These are phyloP conservation scores for Norana najaformis DNA, from an alignment of 2,888 invertebrate species.

Conservation along the genomic window DNA sequence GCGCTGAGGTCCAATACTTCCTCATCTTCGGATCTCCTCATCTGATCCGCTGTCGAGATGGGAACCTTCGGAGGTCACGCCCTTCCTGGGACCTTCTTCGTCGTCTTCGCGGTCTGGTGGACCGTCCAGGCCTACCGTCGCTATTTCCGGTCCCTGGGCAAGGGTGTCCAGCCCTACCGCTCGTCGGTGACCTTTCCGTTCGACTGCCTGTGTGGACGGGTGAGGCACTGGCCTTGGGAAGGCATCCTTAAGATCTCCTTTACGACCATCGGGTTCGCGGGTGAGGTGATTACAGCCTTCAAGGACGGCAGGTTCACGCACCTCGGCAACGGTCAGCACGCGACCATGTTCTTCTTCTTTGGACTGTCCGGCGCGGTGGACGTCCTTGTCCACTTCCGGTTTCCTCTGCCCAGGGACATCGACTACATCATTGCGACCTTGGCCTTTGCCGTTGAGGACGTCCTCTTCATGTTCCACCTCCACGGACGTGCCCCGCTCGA, in stretches of 20 bases:
- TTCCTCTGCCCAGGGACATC: conserved; percentile 59
- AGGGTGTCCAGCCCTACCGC: conserved; percentile 43
- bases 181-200: conserved; percentile 38
- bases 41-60: conserved; percentile 52
- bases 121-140: conserved; percentile 51
- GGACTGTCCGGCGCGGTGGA: conserved; percentile 63
- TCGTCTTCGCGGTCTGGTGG: conserved; percentile 57
- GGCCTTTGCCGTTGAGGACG: conserved; percentile 63
- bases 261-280: conserved; percentile 54
- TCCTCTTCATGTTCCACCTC: conserved; percentile 65
- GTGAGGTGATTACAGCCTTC: conserved; percentile 60
- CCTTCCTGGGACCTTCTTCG: conserved; percentile 63
- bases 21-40: not conserved
- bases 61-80: conserved; percentile 64
- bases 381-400: conserved; percentile 56
- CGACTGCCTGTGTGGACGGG: conserved; percentile 48
- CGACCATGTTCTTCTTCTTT: conserved; percentile 66
- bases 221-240: conserved; percentile 49
- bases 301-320: conserved; percentile 57
- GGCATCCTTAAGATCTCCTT: conserved; percentile 52
- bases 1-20: not conserved
- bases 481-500: conserved; percentile 62
- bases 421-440: conserved; percentile 62
- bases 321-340: conserved; percentile 65
- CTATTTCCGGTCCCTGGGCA: conserved; percentile 49